Evolutionary conservation across 2,797 vertebrate genomes (phyloP).

Genomic region (Sebastes trivittatus): DNA sequence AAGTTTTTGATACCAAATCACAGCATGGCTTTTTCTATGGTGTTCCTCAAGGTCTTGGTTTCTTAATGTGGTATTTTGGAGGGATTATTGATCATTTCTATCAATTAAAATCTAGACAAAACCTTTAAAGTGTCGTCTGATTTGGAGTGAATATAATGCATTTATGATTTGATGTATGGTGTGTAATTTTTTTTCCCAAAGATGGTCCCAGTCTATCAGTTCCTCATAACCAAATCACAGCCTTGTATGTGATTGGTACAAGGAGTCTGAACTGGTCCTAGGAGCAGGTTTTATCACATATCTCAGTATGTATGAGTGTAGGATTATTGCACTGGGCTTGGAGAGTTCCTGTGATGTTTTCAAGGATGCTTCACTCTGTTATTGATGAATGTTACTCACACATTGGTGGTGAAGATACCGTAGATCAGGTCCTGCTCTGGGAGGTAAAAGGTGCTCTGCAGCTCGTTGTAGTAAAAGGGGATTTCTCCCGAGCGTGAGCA

Average conservation of each 20-base stretch:
- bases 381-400: conserved; percentile 79
- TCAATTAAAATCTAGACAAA: too few species aligned
- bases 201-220: neutral
- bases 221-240: neutral
- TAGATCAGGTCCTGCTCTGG: conserved; percentile 94
- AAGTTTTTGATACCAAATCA: too few species aligned
- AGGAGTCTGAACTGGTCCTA: neutral
- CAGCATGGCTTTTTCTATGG: too few species aligned
- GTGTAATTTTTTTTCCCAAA: neutral
- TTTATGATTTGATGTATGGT: neutral
- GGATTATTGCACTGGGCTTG: neutral
- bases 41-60: too few species aligned
- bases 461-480: conserved; percentile 94
- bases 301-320: neutral
- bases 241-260: neutral
- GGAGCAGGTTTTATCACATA: neutral
- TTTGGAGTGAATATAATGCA: neutral
- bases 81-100: too few species aligned
- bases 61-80: too few species aligned
- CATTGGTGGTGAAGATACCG: conserved; percentile 96
- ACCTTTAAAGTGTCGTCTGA: fast-evolving
- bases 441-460: conserved; percentile 94
- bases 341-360: neutral
- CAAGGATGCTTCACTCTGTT: neutral
- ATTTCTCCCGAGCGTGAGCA: conserved; percentile 95